Evolutionary conservation across 1,140 invertebrate genomes (phyloP), one percentile per base, ranked within the genome.

Genomic region (Parasteatoda tepidariorum): DNA sequence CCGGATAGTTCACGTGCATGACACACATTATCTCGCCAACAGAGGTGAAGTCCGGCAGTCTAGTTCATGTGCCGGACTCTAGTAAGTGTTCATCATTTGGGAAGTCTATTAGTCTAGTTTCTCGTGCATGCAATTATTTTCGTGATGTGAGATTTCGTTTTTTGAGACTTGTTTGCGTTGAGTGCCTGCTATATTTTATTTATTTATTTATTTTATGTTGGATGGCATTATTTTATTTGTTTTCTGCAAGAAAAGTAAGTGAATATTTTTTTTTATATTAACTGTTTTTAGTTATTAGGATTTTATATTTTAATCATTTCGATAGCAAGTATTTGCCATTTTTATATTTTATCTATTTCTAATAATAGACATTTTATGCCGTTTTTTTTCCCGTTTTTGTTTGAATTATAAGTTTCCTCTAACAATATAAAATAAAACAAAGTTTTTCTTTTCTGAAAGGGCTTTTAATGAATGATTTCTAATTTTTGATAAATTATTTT

Each of bases 211-310:
- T 2, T n/a, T 61, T n/a, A 54, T 55, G 48, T 68, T 62, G 55
- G 9, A 79, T 79, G 75, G 75, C 75, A 67, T 68, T 79, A 55
- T 79, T 79, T 79, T 79, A 67, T 79, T 62, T 79, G 28, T 79
- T 79, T 33, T 79, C 75, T 18, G 62, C 75, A 3, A 79, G 57
- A n/a, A 54, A n/a, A 61, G 75, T 79, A 68, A 3, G 75, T 79
- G n/a, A 5, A 11, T 26, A 18, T 71, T 30, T 26, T 30, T 68
- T 38, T 26, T 68, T n/a, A 22, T 33, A 22, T 4, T 13, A 22
- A 7, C 5, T 18, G 3, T 66, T 64, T 66, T 66, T 31, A 66
- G 22, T 6, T 31, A 2, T 28, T 22, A 34, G 5, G 30, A n/a
- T n/a, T n/a, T n/a, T n/a, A n/a, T n/a, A n/a, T n/a, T n/a, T n/a